phyloP scores from a whole-genome alignment of 2,113 vertebrate genomes.

The Muntiacus reevesi region DNA sequence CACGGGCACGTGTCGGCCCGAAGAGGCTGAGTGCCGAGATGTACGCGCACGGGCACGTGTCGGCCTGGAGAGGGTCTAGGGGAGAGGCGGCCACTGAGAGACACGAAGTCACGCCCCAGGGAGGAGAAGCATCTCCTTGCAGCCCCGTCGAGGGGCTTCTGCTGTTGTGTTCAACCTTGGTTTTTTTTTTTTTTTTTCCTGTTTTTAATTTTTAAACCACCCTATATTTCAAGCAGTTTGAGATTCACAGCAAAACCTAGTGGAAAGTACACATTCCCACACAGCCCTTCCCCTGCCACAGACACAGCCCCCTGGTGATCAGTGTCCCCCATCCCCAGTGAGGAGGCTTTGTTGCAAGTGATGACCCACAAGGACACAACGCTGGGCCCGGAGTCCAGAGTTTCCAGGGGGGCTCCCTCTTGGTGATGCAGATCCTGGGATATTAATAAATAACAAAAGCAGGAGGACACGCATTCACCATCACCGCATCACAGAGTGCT shows the following conservation, averaged over 20 bases:
- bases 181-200: neutral
- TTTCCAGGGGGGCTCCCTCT: neutral
- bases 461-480: accelerated
- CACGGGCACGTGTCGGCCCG: accelerated
- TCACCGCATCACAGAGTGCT: accelerated
- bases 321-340: neutral
- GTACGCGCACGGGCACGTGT: accelerated
- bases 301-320: neutral
- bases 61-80: neutral
- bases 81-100: neutral
- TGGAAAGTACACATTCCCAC: neutral
- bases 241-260: neutral
- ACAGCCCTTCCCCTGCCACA: neutral
- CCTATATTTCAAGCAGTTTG: neutral
- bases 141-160: neutral
- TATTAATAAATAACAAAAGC: neutral
- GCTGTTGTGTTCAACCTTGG: neutral
- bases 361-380: neutral
- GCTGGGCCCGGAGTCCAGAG: neutral
- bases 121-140: neutral
- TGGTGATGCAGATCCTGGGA: neutral
- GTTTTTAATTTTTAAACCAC: neutral
- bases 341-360: neutral
- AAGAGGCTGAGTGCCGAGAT: no score
- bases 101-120: neutral